phyloP scores from a whole-genome alignment of 2,888 invertebrate genomes.

The Lymantria monacha region DNA sequence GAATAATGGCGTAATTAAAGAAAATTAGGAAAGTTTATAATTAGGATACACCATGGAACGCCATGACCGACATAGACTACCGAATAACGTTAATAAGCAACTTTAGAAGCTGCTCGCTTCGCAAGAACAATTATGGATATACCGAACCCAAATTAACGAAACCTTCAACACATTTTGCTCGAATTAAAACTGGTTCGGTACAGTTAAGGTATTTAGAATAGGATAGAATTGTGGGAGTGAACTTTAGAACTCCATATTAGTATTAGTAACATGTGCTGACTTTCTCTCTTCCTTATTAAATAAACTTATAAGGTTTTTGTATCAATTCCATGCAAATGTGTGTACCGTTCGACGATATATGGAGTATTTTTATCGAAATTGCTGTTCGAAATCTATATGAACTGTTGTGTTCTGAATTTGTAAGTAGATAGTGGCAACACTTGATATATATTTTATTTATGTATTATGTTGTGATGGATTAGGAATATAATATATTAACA shows the following conservation, averaged over 20 bases:
- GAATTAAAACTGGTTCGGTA: constrained; percentile 42
- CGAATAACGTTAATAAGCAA: constrained; percentile 59
- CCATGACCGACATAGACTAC: constrained; percentile 45
- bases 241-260: constrained; percentile 19
- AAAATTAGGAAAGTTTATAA: constrained; percentile 74
- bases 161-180: constrained; percentile 53
- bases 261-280: constrained; percentile 20
- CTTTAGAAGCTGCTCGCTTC: constrained; percentile 54
- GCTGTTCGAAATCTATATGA: constrained; percentile 4
- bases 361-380: constrained; percentile 5
- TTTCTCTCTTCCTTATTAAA: constrained; percentile 25
- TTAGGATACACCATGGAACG: constrained; percentile 46
- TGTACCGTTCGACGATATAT: constrained; percentile 4
- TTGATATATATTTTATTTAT: not conserved
- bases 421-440: not conserved
- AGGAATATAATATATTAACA: not conserved
- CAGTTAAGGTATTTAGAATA: constrained; percentile 29
- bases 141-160: constrained; percentile 60
- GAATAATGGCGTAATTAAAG: constrained; percentile 48
- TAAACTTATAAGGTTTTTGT: constrained; percentile 22
- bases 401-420: constrained; percentile 5
- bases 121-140: constrained; percentile 64
- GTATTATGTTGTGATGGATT: not conserved
- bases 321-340: constrained; percentile 28
- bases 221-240: constrained; percentile 9